Percentiles rank a stretch among this genome's conserved stretches.
Evolutionary conservation across 2,888 invertebrate species (phyloP).

Genomic region (Phytoseiulus persimilis): DNA sequence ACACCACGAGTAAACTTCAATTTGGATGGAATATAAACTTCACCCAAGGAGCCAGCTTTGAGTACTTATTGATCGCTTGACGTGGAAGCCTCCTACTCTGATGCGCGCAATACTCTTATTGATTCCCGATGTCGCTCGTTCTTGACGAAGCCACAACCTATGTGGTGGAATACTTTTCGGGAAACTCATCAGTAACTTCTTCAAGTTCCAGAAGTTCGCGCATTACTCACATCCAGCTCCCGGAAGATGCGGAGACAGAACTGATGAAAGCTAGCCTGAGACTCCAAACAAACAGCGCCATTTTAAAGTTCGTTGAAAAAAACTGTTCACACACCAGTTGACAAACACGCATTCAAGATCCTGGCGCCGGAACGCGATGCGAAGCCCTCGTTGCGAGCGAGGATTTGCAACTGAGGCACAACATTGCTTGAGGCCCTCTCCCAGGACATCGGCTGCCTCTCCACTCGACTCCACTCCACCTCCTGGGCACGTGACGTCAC

Average conservation of each 20-base stretch:
- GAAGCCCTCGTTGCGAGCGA: background rate
- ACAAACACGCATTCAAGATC: background rate
- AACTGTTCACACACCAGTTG: background rate
- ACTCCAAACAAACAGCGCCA: background rate
- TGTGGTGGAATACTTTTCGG: no score
- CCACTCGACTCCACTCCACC: conserved; percentile 5
- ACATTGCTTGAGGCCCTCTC: background rate
- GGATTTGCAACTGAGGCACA: background rate
- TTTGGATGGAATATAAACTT: no score
- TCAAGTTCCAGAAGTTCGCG: no score
- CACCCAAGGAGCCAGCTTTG: no score
- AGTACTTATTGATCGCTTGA: no score
- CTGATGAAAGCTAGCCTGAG: background rate
- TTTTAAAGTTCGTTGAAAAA: background rate
- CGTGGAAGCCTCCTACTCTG: no score
- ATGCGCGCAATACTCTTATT: no score
- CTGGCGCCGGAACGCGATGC: background rate
- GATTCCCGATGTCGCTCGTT: no score
- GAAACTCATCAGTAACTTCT: no score
- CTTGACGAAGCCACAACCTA: no score
- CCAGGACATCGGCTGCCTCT: background rate
- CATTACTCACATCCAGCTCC: background rate
- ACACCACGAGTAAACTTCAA: no score
- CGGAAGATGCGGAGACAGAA: background rate
- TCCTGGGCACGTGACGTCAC: background rate